A percentile compares a stretch with the other conserved stretches of the same genome.
Conservation (phyloP, 2,888 invertebrate species). For the Megamerina dolium region DNA sequence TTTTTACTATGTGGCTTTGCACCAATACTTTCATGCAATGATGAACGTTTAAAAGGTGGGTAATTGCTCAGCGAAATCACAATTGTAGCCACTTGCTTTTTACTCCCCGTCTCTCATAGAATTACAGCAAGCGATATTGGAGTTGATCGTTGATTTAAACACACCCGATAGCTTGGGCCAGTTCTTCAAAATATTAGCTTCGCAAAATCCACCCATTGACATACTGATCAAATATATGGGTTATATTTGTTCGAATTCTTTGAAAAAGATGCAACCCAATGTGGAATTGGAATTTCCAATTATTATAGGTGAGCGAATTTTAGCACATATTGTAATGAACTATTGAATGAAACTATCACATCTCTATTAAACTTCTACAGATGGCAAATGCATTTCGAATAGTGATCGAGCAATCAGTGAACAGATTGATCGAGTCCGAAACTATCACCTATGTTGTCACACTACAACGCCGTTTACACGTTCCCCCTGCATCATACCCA, state of each 20-base stretch:
- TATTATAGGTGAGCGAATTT: constrained; percentile 28
- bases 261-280: constrained; percentile 40
- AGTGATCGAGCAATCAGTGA: constrained; percentile 34
- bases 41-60: constrained; percentile 37
- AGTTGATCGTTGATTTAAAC: constrained; percentile 54
- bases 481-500: constrained; percentile 43
- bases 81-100: not conserved
- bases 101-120: constrained; percentile 47
- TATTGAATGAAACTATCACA: not conserved
- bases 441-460: constrained; percentile 39
- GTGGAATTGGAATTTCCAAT: constrained; percentile 45
- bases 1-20: constrained; percentile 45
- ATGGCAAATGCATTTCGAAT: constrained; percentile 38
- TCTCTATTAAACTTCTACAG: constrained; percentile 19
- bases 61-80: not conserved
- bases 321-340: not conserved
- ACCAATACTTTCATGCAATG: constrained; percentile 37
- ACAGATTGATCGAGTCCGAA: constrained; percentile 41
- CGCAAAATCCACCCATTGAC: constrained; percentile 53
- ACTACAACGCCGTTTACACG: constrained; percentile 41
- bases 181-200: constrained; percentile 58
- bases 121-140: constrained; percentile 60
- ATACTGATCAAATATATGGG: constrained; percentile 55
- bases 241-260: constrained; percentile 35
- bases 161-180: constrained; percentile 51